phyloP scores from a whole-genome alignment of 2,113 vertebrate species.

The Phoxinus phoxinus region DNA sequence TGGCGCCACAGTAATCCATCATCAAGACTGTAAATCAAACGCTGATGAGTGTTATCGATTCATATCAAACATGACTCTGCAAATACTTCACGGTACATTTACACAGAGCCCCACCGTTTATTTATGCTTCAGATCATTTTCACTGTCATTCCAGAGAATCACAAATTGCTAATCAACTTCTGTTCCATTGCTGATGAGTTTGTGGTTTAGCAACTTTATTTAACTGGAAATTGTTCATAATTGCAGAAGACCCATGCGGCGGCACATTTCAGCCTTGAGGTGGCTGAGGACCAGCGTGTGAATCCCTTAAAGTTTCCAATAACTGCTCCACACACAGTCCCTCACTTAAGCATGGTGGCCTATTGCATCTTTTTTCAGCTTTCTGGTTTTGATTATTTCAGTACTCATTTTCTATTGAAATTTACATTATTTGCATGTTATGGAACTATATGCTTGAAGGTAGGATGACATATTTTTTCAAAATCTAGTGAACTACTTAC shows the following conservation, averaged over 20 bases:
- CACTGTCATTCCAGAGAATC: slow-evolving; percentile 13
- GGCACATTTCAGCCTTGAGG: neutral
- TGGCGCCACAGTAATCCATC: neutral
- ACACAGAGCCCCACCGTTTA: neutral
- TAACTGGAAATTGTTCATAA: neutral
- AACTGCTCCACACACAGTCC: neutral
- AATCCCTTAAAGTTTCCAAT: neutral
- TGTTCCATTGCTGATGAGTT: neutral
- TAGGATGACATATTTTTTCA: too few species aligned
- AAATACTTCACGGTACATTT: slow-evolving; percentile 40
- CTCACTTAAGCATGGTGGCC: neutral
- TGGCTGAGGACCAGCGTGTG: neutral
- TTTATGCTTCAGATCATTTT: neutral
- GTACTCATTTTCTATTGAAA: too few species aligned
- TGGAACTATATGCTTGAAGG: too few species aligned
- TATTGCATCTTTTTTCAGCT: neutral
- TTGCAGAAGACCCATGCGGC: neutral
- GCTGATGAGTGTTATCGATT: slow-evolving; percentile 31
- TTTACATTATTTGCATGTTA: too few species aligned
- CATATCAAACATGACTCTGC: slow-evolving; percentile 32
- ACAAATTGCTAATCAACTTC: slow-evolving; percentile 16
- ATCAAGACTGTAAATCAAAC: slow-evolving; percentile 25
- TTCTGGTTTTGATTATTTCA: too few species aligned
- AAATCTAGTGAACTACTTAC: too few species aligned
- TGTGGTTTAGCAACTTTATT: neutral